A percentile compares a stretch with the other conserved stretches of the same genome.
These are phyloP conservation scores for Chamaedrilus cognettii DNA, from an alignment of 2,888 invertebrate genomes.

Conservation along the genomic window DNA sequence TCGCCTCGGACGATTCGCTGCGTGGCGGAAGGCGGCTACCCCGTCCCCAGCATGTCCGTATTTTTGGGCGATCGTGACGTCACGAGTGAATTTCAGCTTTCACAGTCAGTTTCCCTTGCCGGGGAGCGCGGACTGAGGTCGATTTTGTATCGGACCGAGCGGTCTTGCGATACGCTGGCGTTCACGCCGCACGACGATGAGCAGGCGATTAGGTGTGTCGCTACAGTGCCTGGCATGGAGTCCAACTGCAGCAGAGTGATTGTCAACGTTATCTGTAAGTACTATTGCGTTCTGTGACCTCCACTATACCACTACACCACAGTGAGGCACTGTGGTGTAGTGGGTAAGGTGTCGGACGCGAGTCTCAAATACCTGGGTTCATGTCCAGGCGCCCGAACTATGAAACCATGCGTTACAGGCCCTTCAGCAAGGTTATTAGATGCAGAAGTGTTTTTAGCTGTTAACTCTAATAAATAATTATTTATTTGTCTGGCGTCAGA, in stretches of 20 bases:
- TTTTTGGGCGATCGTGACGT: constrained; percentile 24
- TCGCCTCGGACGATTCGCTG: constrained; percentile 3
- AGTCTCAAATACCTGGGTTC: no score
- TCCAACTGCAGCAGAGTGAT: constrained; percentile 13
- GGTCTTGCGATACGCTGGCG: constrained; percentile 25
- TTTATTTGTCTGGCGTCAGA: no score
- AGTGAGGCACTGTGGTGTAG: no score
- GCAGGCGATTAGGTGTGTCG: constrained; percentile 26
- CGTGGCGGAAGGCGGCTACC: constrained; percentile 23
- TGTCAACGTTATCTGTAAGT: constrained; percentile 16
- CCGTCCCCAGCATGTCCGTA: constrained; percentile 29
- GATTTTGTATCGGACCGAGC: constrained; percentile 23
- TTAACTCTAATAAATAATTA: no score
- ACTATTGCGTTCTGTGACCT: no score
- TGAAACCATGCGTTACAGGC: no score
- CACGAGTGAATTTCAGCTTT: constrained; percentile 8
- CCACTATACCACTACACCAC: no score
- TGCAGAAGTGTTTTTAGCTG: no score
- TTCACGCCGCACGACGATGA: constrained; percentile 28
- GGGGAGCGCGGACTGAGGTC: constrained; percentile 17
- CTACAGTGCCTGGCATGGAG: constrained; percentile 28
- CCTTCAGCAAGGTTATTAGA: no score
- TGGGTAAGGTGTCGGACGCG: no score
- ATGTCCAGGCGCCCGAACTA: no score
- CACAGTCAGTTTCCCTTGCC: neutral